Conservation (phyloP, 2,888 invertebrate species). For the Furcula furcula region DNA sequence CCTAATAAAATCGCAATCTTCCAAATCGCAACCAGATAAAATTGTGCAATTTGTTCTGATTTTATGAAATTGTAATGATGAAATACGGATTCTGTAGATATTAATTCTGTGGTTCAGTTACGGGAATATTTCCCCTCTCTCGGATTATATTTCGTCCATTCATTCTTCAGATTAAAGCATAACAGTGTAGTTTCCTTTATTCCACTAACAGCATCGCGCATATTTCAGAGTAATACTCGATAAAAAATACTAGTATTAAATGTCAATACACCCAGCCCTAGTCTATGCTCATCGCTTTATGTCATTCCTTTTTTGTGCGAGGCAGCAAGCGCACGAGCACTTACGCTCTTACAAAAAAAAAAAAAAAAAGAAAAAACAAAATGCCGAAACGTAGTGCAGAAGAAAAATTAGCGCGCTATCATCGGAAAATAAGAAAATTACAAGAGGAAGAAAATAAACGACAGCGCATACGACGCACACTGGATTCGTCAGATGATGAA, state of each 20-base stretch:
- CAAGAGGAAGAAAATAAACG: not conserved
- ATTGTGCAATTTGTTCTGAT: conserved; percentile 21
- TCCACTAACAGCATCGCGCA: too few relatives aligned
- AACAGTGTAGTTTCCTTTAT: too few relatives aligned
- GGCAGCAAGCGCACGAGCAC: not conserved
- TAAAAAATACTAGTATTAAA: too few relatives aligned
- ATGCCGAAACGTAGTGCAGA: not conserved
- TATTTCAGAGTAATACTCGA: too few relatives aligned
- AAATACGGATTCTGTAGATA: conserved; percentile 40
- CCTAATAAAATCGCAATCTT: conserved; percentile 5
- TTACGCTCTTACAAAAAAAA: not conserved
- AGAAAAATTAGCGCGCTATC: not conserved
- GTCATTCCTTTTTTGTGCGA: not conserved
- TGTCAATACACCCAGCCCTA: too few relatives aligned
- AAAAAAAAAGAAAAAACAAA: too few relatives aligned
- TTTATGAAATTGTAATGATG: conserved; percentile 43
- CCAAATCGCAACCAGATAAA: conserved; percentile 6
- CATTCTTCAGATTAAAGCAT: too few relatives aligned
- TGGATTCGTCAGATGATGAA: too few relatives aligned
- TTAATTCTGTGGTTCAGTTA: conserved; percentile 46
- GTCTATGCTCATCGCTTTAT: too few relatives aligned
- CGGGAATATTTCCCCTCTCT: conserved; percentile 49
- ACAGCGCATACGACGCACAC: too few relatives aligned
- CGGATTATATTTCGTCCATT: too few relatives aligned
- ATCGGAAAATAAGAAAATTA: not conserved